Conservation (phyloP, 2,113 vertebrate species). For the Hiodon tergisus region DNA sequence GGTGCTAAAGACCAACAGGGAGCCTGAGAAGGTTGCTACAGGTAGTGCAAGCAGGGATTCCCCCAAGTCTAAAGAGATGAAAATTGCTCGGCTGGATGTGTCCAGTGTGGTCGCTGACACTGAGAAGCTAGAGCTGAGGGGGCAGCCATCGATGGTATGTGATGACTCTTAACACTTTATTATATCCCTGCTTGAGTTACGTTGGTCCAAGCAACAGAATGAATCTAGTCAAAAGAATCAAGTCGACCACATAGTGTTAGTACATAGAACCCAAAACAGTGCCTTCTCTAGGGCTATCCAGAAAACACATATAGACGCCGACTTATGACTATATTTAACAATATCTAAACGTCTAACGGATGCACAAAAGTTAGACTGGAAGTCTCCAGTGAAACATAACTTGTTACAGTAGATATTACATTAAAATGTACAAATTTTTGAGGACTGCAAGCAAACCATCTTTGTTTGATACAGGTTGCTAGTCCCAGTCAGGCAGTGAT, state of each 20-base stretch:
- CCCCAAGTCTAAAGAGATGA: slow-evolving; percentile 67
- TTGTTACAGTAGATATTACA: background rate
- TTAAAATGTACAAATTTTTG: too few relatives aligned
- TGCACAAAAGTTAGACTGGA: too few relatives aligned
- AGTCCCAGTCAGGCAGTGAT: slow-evolving; percentile 53
- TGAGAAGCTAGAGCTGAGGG: slow-evolving; percentile 79
- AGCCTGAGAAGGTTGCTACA: too few relatives aligned
- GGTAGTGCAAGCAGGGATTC: slow-evolving; percentile 10
- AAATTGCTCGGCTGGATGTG: slow-evolving; percentile 86
- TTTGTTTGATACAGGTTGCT: slow-evolving; percentile 44
- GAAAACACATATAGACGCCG: too few relatives aligned
- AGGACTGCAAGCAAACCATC: background rate
- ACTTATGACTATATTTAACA: too few relatives aligned
- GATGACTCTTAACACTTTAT: background rate
- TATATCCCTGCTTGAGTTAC: background rate
- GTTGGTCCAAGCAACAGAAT: too few relatives aligned
- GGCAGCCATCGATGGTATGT: slow-evolving; percentile 51
- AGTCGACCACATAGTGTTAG: too few relatives aligned
- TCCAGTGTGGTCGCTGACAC: slow-evolving; percentile 89
- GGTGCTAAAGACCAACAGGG: background rate
- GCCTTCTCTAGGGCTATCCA: too few relatives aligned
- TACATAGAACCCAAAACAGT: too few relatives aligned
- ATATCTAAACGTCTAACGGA: too few relatives aligned
- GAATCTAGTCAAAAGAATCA: too few relatives aligned
- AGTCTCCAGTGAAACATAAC: too few relatives aligned